Evolutionary conservation across 2,113 vertebrate genomes (phyloP).

Genomic region (Dipodomys ordii): DNA sequence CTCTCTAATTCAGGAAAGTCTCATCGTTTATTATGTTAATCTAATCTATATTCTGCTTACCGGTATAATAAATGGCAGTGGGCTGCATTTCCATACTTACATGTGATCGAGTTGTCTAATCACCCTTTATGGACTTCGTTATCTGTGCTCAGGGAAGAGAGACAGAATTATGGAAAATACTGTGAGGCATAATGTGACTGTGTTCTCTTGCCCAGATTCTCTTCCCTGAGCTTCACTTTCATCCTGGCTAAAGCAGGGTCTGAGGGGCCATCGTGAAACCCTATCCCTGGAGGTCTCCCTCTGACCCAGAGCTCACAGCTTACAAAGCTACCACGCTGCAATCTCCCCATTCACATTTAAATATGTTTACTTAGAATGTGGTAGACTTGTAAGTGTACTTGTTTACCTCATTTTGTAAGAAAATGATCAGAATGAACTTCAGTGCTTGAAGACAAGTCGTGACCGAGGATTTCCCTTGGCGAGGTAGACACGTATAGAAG

Average conservation of each 20-base stretch:
- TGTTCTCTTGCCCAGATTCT: background rate
- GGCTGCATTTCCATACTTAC: background rate
- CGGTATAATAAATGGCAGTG: background rate
- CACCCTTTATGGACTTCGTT: background rate
- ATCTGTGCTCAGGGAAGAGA: background rate
- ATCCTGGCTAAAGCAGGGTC: background rate
- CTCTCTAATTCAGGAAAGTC: background rate
- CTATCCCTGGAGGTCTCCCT: background rate
- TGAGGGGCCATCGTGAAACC: fast-evolving
- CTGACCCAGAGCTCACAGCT: background rate
- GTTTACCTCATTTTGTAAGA: background rate
- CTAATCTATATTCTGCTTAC: background rate
- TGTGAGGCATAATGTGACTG: background rate
- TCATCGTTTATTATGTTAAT: background rate
- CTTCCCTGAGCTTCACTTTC: background rate
- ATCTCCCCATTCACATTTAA: too few relatives aligned
- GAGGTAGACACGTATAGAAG: background rate
- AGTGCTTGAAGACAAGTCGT: background rate
- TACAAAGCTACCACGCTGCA: too few relatives aligned
- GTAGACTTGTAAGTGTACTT: background rate
- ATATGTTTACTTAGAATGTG: background rate
- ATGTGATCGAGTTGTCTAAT: background rate
- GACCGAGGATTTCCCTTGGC: background rate
- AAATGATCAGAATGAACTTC: background rate
- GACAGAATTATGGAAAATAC: background rate